Conservation (phyloP, 2,888 invertebrate species). For the Tiliacea aurago region DNA sequence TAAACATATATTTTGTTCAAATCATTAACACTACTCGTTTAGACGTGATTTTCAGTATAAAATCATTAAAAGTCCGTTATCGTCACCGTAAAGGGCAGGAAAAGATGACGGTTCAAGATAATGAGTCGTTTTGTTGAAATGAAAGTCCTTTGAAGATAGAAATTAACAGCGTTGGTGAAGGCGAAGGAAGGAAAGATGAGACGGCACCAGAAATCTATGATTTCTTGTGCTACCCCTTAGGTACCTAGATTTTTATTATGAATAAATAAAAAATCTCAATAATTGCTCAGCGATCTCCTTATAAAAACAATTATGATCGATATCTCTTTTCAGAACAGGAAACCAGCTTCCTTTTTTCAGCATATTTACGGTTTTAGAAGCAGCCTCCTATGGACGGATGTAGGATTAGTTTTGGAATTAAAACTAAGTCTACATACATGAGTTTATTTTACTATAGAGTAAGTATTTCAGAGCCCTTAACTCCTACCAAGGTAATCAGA, state of each 20-base stretch:
- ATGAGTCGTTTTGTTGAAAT: not conserved
- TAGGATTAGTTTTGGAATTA: not conserved
- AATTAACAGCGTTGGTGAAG: not conserved
- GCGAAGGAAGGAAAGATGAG: not conserved
- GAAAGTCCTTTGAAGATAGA: not conserved
- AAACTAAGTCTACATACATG: not conserved
- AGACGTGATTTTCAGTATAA: too few species aligned
- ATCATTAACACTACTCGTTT: too few species aligned
- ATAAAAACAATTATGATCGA: not conserved
- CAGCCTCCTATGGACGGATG: not conserved
- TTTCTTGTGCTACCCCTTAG: not conserved
- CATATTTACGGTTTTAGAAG: not conserved
- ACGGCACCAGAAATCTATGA: not conserved
- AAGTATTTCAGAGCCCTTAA: not conserved
- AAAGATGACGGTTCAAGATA: not conserved
- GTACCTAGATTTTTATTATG: too few species aligned
- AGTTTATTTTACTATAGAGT: not conserved
- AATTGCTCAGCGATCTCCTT: not conserved
- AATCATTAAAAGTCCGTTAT: too few species aligned
- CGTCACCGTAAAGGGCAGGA: not conserved
- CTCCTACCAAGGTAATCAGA: slow-evolving; percentile 2
- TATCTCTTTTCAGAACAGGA: not conserved
- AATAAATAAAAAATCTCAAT: too few species aligned
- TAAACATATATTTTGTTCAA: too few species aligned
- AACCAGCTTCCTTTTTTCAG: not conserved